These are phyloP conservation scores for Carpatolechia fugitivella DNA, from an alignment of 2,888 invertebrate genomes.

Conservation along the genomic window DNA sequence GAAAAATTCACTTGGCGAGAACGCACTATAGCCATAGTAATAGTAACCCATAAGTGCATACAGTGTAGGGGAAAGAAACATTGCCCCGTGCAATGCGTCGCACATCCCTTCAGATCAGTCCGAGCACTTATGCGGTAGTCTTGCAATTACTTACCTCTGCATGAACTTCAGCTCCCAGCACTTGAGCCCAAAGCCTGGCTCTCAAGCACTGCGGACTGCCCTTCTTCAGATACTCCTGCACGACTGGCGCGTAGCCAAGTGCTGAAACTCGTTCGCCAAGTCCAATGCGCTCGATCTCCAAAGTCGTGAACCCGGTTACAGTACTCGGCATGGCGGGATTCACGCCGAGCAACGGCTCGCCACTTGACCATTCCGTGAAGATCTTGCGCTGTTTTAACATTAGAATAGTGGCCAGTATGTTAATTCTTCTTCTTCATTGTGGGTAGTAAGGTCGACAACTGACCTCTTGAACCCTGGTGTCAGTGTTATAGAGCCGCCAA, in stretches of 20 bases:
- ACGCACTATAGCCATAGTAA: too few relatives aligned
- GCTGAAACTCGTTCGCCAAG: conserved; percentile 89
- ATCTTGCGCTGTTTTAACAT: conserved; percentile 77
- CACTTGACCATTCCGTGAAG: conserved; percentile 86
- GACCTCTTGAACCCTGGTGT: too few relatives aligned
- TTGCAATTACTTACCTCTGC: conserved; percentile 69
- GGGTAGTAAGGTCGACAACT: too few relatives aligned
- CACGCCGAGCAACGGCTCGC: conserved; percentile 87
- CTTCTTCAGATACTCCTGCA: conserved; percentile 93
- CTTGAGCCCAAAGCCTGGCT: conserved; percentile 91
- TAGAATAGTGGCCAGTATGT: background rate
- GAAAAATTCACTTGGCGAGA: too few relatives aligned
- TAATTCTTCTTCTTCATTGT: background rate
- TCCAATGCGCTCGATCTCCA: conserved; percentile 84
- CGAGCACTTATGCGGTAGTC: too few relatives aligned
- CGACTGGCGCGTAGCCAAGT: conserved; percentile 90
- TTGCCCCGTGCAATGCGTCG: too few relatives aligned
- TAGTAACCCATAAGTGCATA: too few relatives aligned
- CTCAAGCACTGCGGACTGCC: conserved; percentile 89
- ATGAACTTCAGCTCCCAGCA: conserved; percentile 89
- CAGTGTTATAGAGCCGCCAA: too few relatives aligned
- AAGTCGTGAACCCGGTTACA: conserved; percentile 74
- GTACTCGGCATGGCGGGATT: conserved; percentile 80
- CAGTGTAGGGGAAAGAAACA: too few relatives aligned
- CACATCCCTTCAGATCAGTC: too few relatives aligned